Base-by-base conservation (phyloP, 2,888 invertebrate species). In the Dicyrtomina minuta region DNA sequence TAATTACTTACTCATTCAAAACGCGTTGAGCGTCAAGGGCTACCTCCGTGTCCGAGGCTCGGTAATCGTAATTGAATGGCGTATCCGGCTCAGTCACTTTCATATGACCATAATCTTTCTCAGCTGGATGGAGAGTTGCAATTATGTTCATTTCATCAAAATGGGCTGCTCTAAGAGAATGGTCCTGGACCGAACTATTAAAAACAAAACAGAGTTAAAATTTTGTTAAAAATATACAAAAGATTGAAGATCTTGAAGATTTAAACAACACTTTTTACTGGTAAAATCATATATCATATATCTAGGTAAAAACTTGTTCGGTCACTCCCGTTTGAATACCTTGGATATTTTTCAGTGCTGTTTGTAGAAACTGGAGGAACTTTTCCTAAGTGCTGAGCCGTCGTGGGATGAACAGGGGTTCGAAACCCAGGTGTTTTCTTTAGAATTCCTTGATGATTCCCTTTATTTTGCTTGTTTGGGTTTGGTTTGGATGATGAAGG, bases 81-180 rank as follows among this genome's bases (percentile, higher is more conserved):
- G 68, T 68, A 13, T 68, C 41, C 33, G 68, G 68, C 20, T 68
- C 68, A 0, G 39, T 26, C 2, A 68, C 26, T 60, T 68, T 68
- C 68, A 68, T 68, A 12, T 60, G 51, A 0, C 68, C 68, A 43
- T 68, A 68, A 17, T 68, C 68, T 51, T 68, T 68, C 22, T 60
- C 51, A n/a, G 68, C 33, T 8, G 68, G 68, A 49, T 68, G 68
- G 13, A 68, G 39, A 5, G 68, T 68, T 8, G 49, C 51, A 20
- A 68, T 51, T 0, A 68, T 68, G 24, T 68, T 68, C 61, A 60
- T 61, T 26, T 68, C 68, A 43, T 68, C 68, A 24, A 51, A 68
- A 41, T 68, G 68, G n/a, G 68, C 68, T 13, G 68, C 59, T 17
- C 51, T 60, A 17, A 49, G 43, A 3, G 64, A 53, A 1, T 12